Percentiles rank a stretch among this genome's conserved stretches.
These are phyloP conservation scores for Hippolais icterina DNA, from an alignment of 2,113 vertebrate genomes.

Conservation along the genomic window DNA sequence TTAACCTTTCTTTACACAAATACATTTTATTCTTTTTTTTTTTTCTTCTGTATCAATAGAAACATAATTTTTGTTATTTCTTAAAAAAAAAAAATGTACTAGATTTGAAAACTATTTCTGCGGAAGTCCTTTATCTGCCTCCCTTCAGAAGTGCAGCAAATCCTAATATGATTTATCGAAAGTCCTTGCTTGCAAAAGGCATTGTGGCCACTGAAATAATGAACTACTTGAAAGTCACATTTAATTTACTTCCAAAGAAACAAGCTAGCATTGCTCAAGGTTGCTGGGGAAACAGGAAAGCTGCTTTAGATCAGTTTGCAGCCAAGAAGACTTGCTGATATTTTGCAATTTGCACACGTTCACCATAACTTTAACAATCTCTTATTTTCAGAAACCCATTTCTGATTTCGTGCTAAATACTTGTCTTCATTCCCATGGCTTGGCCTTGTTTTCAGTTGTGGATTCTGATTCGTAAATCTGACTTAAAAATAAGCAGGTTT, in stretches of 20 bases:
- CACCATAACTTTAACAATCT: conserved; percentile 56
- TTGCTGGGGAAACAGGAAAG: conserved; percentile 81
- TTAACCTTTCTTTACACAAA: conserved; percentile 48
- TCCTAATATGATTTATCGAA: conserved; percentile 71
- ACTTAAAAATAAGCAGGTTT: conserved; percentile 63
- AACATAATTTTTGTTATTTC: conserved; percentile 51
- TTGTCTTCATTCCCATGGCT: neutral
- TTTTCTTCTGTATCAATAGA: neutral
- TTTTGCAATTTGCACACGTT: conserved; percentile 65
- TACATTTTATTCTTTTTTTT: neutral
- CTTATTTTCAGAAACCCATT: conserved; percentile 62
- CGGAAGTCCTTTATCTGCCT: conserved; percentile 69
- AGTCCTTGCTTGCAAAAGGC: conserved; percentile 70
- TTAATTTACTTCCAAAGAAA: conserved; percentile 79
- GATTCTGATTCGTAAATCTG: conserved; percentile 35
- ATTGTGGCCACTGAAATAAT: conserved; percentile 79
- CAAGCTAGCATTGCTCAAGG: conserved; percentile 72
- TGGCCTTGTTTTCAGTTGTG: conserved; percentile 59
- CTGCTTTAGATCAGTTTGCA: conserved; percentile 72
- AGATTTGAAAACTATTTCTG: conserved; percentile 62
- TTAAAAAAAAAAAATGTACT: neutral
- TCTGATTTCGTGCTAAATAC: conserved; percentile 65
- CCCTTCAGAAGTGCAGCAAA: conserved; percentile 70
- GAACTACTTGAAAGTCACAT: conserved; percentile 81
- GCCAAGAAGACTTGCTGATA: conserved; percentile 66